Base-by-base conservation (phyloP, 2,888 invertebrate species). In the Bruchidius siliquastri region DNA sequence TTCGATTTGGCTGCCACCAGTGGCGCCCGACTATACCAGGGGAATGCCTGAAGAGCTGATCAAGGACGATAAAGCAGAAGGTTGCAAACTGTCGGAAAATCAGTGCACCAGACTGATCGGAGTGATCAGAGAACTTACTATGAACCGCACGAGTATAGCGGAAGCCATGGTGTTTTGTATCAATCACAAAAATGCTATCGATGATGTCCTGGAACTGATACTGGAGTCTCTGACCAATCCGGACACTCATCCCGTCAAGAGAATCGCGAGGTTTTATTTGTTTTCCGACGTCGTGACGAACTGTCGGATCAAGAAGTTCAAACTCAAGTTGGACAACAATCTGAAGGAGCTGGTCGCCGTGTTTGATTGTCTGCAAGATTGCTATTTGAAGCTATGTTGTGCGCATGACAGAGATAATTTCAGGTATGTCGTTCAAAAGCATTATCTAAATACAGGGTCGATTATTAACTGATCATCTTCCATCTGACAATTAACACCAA, bases 151-250 rank as follows among this genome's bases (percentile, higher is more conserved):
- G 73, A 92, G 92, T 84, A 91, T 99, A 74, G 96, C 94, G 10
- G 96, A 96, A 84, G 94, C 94, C 20, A 99, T 99, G 98, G 93
- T 97, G 72, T 99, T 98, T 91, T 99, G 98, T 86, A 92, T 99
- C 77, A 97, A 98, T 84, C 98, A 99, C 87, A 94, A 95, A 2
- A 96, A 96, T 85, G 95, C 96, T 21, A 96, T 97, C 3, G 94
- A 94, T 83, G 99, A 99, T 88, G 93, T 98, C 76, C 93, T 96
- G 71, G 94, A 94, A 77, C 95, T 97, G 84, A 91, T 99, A 73
- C 89, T 92, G 0, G 97, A 98, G 86, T 92, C 97, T 0, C 90
- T 99, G 69, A 90, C 92, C 20, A 94, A 93, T 79, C 82, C 87
- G 0, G 88, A 90, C 0, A 89, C 90, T 0, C 89, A 92, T 71